Percentiles rank a stretch among this genome's conserved stretches.
phyloP scores from a whole-genome alignment of 2,113 vertebrate genomes.

The Sclerurus mexicanus region DNA sequence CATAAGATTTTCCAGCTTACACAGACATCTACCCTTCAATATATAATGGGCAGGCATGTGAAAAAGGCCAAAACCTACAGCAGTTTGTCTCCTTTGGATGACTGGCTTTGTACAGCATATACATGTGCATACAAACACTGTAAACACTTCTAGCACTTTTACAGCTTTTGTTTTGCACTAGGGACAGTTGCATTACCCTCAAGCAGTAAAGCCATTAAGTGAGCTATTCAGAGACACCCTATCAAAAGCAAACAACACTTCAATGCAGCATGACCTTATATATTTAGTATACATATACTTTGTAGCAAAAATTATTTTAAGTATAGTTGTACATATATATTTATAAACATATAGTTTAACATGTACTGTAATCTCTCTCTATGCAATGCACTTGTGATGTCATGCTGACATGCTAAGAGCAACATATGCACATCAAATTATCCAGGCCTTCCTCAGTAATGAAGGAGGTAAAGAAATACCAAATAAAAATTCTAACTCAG shows the following conservation, averaged over 20 bases:
- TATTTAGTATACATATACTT: background rate
- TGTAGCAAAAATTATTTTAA: background rate
- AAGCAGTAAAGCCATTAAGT: background rate
- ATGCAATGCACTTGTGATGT: background rate
- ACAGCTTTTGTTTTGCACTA: background rate
- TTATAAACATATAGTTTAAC: too few species aligned
- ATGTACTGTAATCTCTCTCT: background rate
- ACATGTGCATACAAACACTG: background rate
- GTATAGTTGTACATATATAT: background rate
- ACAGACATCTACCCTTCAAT: accelerated
- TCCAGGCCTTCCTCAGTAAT: background rate
- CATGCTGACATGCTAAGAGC: background rate
- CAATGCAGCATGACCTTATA: background rate
- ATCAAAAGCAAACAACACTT: background rate
- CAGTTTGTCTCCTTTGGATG: background rate
- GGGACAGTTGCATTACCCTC: background rate
- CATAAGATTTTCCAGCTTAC: background rate
- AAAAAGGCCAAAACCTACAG: background rate
- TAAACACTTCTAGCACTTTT: background rate
- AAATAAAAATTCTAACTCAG: background rate
- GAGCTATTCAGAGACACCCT: background rate
- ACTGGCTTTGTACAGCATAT: background rate
- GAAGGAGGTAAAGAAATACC: background rate
- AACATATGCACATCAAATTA: background rate
- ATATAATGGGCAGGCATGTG: background rate